Conservation (phyloP, 2,888 invertebrate genomes). For the Spatulosminthurus flaviceps region DNA sequence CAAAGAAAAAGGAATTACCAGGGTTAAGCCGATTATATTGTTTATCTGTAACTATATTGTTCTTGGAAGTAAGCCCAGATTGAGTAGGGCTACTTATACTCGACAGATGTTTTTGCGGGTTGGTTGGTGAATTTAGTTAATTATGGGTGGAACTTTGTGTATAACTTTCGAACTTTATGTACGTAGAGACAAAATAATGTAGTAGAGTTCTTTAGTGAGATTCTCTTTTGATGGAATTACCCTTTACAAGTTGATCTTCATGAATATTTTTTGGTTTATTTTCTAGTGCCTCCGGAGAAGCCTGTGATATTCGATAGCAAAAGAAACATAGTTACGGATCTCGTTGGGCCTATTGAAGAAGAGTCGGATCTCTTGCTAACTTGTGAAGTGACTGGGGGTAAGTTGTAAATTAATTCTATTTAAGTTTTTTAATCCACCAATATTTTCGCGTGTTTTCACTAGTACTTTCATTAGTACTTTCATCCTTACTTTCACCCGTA, state of each 20-base stretch:
- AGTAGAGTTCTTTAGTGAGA: background rate
- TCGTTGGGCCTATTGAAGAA: slow-evolving; percentile 86
- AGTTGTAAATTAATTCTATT: slow-evolving; percentile 64
- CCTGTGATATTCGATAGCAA: slow-evolving; percentile 84
- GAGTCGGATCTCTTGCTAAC: slow-evolving; percentile 82
- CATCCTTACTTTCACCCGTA: too few species aligned
- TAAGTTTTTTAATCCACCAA: too few species aligned
- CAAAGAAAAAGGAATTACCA: background rate
- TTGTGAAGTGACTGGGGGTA: slow-evolving; percentile 86
- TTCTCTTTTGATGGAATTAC: background rate
- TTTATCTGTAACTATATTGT: background rate
- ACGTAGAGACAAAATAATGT: background rate
- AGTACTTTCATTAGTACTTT: too few species aligned
- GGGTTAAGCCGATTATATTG: background rate
- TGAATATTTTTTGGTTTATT: slow-evolving; percentile 64
- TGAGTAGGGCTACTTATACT: too few species aligned
- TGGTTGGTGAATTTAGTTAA: too few species aligned
- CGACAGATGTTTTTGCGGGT: too few species aligned
- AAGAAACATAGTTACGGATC: slow-evolving; percentile 77
- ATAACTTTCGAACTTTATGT: too few species aligned
- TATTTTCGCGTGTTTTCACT: too few species aligned
- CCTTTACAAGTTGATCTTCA: background rate
- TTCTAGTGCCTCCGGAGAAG: slow-evolving; percentile 82
- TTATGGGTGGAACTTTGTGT: too few species aligned
- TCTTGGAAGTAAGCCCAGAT: background rate